Conservation (phyloP, 2,113 vertebrate genomes). For the Malaclemys terrapin region DNA sequence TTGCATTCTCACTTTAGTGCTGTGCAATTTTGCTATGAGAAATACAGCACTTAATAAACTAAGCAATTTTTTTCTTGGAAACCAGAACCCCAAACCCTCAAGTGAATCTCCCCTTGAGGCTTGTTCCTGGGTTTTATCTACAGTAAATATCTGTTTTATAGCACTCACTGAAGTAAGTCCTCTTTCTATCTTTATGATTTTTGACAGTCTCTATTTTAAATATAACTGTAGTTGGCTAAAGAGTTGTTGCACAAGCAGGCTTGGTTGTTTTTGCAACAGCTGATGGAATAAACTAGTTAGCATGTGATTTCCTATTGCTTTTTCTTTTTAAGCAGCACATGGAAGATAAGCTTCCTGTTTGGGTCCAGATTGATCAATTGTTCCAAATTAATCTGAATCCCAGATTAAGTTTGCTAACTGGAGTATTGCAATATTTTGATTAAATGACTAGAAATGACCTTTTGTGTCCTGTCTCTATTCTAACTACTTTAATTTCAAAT, state of each 20-base stretch:
- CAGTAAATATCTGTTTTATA: background rate
- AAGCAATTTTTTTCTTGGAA: background rate
- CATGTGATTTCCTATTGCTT: background rate
- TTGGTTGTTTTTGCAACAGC: background rate
- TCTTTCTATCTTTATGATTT: background rate
- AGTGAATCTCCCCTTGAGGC: background rate
- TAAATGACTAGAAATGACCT: conserved; percentile 59
- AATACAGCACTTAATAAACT: background rate
- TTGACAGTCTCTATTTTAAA: background rate
- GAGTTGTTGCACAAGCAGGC: background rate
- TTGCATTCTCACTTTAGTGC: background rate
- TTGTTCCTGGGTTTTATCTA: background rate
- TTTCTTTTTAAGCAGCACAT: background rate
- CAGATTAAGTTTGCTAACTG: conserved; percentile 48
- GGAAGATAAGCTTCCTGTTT: conserved; percentile 7
- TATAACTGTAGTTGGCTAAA: background rate
- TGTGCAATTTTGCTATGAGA: background rate
- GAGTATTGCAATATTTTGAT: conserved; percentile 50
- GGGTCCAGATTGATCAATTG: conserved; percentile 41
- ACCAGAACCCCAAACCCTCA: background rate
- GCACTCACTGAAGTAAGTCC: background rate
- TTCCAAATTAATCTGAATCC: conserved; percentile 51
- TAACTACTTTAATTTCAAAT: background rate
- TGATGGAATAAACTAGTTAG: background rate
- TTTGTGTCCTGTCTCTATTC: conserved; percentile 53